Conservation (phyloP, 2,888 invertebrate genomes). For the Dynastes maya region DNA sequence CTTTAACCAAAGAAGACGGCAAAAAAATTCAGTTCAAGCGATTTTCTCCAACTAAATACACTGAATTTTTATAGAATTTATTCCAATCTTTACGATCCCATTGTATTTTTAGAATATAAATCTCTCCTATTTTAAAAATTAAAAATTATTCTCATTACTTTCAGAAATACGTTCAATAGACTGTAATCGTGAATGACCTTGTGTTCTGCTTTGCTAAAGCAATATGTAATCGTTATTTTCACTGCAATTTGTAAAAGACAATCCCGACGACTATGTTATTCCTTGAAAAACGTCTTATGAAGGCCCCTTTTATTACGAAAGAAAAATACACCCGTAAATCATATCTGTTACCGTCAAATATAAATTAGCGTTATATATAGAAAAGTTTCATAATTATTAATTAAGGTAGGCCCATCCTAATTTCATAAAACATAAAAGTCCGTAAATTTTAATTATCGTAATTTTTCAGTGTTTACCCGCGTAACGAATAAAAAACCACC, state of each 20-base stretch:
- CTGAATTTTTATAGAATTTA: no score
- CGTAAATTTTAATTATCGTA: slow-evolving; percentile 39
- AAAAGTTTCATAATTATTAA: slow-evolving; percentile 33
- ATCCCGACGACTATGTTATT: neutral
- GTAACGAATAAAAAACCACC: slow-evolving; percentile 4
- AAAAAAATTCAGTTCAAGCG: no score
- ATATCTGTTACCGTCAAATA: slow-evolving; percentile 7
- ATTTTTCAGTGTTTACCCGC: slow-evolving; percentile 29
- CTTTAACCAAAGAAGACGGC: no score
- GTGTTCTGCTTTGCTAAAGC: slow-evolving; percentile 2
- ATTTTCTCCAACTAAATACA: no score
- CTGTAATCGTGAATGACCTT: no score
- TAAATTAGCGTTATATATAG: slow-evolving; percentile 33
- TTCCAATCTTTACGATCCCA: no score
- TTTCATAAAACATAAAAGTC: slow-evolving; percentile 32
- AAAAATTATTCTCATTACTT: no score
- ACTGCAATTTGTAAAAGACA: slow-evolving; percentile 14
- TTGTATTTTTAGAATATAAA: no score
- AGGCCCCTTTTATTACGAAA: neutral
- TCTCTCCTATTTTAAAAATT: no score
- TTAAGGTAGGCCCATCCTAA: slow-evolving; percentile 22
- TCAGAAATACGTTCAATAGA: no score
- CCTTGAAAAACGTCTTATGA: neutral
- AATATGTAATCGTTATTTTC: neutral
- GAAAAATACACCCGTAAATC: neutral